A percentile compares a stretch with the other conserved stretches of the same genome.
phyloP scores from a whole-genome alignment of 2,888 invertebrate species.

The Dexiosoma caninum region DNA sequence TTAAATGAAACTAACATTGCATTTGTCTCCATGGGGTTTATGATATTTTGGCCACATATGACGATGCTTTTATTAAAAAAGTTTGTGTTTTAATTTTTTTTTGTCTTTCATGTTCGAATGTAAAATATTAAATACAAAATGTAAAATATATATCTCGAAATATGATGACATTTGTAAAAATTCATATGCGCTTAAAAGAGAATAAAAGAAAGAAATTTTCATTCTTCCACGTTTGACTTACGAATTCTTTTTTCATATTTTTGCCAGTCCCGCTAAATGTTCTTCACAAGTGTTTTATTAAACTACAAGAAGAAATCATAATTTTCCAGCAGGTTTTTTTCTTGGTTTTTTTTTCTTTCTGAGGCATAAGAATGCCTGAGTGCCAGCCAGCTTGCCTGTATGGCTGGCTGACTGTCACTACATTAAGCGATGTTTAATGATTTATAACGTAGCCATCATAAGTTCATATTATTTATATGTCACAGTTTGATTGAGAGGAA shows the following conservation, averaged over 20 bases:
- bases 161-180: constrained; percentile 8
- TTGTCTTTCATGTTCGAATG: background rate
- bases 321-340: constrained; percentile 32
- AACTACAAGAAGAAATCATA: constrained; percentile 38
- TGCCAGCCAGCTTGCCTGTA: constrained; percentile 5
- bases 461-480: constrained; percentile 65
- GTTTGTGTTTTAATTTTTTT: background rate
- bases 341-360: background rate
- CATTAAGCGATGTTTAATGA: constrained; percentile 65
- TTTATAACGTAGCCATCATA: constrained; percentile 66
- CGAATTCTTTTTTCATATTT: constrained; percentile 32
- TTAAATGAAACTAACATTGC: background rate
- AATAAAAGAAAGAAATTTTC: background rate
- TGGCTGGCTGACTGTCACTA: constrained; percentile 8
- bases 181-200: constrained; percentile 29
- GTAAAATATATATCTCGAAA: constrained; percentile 8
- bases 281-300: constrained; percentile 56
- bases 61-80: constrained; percentile 51
- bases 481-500: constrained; percentile 27
- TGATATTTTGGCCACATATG: constrained; percentile 54
- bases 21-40: constrained; percentile 18
- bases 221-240: constrained; percentile 20
- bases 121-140: background rate
- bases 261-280: constrained; percentile 31
- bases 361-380: background rate